These are phyloP conservation scores for Pristionchus mayeri DNA, from an alignment of 2,888 invertebrate species.

Conservation along the genomic window DNA sequence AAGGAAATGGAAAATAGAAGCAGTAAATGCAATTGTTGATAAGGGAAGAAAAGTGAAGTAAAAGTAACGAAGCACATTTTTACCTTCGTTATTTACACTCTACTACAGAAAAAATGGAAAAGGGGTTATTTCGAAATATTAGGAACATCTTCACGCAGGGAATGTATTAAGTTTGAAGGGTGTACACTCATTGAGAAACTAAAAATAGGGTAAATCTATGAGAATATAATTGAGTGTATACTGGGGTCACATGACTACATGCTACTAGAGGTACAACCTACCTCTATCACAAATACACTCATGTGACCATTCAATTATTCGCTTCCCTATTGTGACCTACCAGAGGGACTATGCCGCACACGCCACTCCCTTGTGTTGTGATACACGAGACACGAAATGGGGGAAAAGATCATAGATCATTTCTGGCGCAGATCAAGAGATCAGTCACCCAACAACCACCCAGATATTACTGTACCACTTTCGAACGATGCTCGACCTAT, in stretches of 20 bases:
- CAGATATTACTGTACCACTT: constrained; percentile 8
- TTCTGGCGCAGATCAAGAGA: not conserved
- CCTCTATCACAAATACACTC: constrained; percentile 44
- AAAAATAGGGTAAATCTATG: constrained; percentile 6
- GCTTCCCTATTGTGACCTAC: constrained; percentile 15
- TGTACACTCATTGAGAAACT: constrained; percentile 14
- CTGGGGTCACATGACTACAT: constrained; percentile 17
- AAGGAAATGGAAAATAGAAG: constrained; percentile 12
- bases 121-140: constrained; percentile 24
- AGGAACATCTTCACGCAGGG: constrained; percentile 18
- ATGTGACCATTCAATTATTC: constrained; percentile 27
- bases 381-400: constrained; percentile 21
- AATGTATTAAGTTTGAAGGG: not conserved
- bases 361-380: constrained; percentile 11
- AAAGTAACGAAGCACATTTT: constrained; percentile 1
- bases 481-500: not conserved
- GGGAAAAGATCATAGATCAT: constrained; percentile 26
- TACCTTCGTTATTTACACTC: not conserved
- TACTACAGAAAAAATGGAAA: constrained; percentile 34
- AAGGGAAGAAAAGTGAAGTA: not conserved
- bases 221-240: not conserved
- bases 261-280: constrained; percentile 35
- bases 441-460: constrained; percentile 33
- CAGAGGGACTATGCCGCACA: constrained; percentile 38
- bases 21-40: not conserved